A percentile compares a stretch with the other conserved stretches of the same genome.
Evolutionary conservation across 2,888 invertebrate species (phyloP).

Genomic region (Exephanes ischioxanthus): DNA sequence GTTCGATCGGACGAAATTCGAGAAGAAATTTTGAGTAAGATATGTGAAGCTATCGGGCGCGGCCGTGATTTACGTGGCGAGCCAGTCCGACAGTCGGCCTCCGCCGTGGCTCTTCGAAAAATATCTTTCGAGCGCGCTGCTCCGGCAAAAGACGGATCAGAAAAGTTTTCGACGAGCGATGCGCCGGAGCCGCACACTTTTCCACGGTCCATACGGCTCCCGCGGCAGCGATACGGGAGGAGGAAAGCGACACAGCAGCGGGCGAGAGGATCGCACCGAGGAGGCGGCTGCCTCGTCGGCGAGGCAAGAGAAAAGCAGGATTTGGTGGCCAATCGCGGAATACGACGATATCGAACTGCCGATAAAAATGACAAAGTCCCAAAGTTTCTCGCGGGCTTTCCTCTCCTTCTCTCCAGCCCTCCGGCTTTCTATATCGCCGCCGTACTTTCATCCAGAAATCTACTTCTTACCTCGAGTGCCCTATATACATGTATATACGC

Average conservation of each 20-base stretch:
- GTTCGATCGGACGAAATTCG: background rate
- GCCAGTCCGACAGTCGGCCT: slow-evolving; percentile 41
- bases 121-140: slow-evolving; percentile 46
- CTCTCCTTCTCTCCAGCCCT: slow-evolving; percentile 43
- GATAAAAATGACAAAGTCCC: slow-evolving; percentile 84
- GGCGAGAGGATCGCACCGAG: background rate
- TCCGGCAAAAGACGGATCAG: slow-evolving; percentile 80
- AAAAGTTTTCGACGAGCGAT: slow-evolving; percentile 77
- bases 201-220: background rate
- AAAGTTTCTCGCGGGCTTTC: slow-evolving; percentile 71
- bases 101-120: background rate
- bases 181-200: slow-evolving; percentile 17
- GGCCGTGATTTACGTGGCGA: slow-evolving; percentile 62
- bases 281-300: background rate
- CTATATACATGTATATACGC: no score
- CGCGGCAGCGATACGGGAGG: background rate
- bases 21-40: background rate
- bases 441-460: slow-evolving; percentile 65
- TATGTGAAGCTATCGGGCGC: slow-evolving; percentile 17
- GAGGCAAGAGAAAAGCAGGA: slow-evolving; percentile 14
- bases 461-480: slow-evolving; percentile 62
- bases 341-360: slow-evolving; percentile 78
- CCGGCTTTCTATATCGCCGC: slow-evolving; percentile 42
- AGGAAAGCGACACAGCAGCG: slow-evolving; percentile 23
- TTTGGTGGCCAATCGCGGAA: slow-evolving; percentile 76